Conservation (phyloP, 2,797 vertebrate genomes). For the Sus cebifrons region DNA sequence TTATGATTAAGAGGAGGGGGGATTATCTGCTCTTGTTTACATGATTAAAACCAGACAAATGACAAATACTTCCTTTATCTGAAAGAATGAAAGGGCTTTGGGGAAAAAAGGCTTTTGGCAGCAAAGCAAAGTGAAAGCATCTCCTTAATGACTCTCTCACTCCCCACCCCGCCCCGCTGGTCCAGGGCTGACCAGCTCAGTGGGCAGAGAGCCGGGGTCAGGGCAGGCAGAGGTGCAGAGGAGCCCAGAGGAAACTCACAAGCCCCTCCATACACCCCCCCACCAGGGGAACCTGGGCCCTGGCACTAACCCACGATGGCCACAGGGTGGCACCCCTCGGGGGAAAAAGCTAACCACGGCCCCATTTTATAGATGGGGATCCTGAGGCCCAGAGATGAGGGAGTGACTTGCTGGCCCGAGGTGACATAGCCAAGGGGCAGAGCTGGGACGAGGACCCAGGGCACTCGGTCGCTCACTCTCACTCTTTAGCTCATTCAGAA, state of each 20-base stretch:
- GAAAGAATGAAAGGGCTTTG: conserved; percentile 78
- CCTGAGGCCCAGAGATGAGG: background rate
- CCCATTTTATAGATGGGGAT: background rate
- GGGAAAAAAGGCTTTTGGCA: conserved; percentile 78
- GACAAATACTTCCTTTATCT: conserved; percentile 81
- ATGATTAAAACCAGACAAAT: conserved; percentile 82
- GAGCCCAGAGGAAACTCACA: background rate
- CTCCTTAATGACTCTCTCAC: conserved; percentile 73
- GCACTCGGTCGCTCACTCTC: background rate
- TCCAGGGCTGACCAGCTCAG: background rate
- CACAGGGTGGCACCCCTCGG: background rate
- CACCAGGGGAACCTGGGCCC: background rate
- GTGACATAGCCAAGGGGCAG: background rate
- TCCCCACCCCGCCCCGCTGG: too few relatives aligned
- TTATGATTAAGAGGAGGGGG: conserved; percentile 12
- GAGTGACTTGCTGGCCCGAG: background rate
- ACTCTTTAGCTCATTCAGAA: background rate
- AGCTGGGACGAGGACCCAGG: background rate
- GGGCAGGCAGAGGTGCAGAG: background rate
- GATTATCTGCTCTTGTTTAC: conserved; percentile 81
- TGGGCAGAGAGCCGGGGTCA: background rate
- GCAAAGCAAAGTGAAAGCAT: conserved; percentile 65
- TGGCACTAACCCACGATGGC: background rate
- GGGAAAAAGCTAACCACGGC: background rate
- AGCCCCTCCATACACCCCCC: background rate